phyloP scores from a whole-genome alignment of 2,113 vertebrate genomes.

The Phylloscopus whistleri region DNA sequence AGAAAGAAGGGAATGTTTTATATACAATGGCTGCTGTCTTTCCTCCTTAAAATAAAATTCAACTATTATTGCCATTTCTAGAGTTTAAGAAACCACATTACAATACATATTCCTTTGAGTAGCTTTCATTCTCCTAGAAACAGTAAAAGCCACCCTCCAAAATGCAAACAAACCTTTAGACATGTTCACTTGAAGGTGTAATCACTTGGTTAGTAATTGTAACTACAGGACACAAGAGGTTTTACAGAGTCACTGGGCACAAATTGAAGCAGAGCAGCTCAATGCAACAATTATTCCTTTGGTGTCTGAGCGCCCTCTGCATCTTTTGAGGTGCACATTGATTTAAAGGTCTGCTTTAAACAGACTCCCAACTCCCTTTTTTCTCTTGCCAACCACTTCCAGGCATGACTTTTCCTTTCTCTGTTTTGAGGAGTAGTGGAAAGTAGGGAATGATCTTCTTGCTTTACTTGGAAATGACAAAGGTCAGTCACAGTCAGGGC shows the following conservation, averaged over 20 bases:
- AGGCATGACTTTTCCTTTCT: background rate
- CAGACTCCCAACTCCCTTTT: background rate
- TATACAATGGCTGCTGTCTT: background rate
- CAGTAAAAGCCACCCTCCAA: background rate
- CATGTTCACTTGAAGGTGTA: background rate
- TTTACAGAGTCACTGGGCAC: background rate
- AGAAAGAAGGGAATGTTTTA: background rate
- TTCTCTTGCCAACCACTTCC: background rate
- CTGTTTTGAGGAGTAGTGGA: background rate
- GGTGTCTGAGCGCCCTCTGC: slow-evolving; percentile 32
- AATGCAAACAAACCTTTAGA: background rate
- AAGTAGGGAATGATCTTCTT: background rate
- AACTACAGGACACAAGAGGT: background rate
- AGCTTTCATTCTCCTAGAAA: background rate
- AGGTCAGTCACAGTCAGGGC: background rate
- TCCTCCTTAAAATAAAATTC: background rate
- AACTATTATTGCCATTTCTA: background rate
- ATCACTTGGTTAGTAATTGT: background rate
- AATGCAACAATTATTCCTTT: background rate
- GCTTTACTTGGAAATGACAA: background rate
- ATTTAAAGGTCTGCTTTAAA: background rate
- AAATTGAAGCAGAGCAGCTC: background rate
- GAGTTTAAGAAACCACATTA: background rate
- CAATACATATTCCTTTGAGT: background rate
- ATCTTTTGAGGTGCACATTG: background rate